A percentile compares a stretch with the other conserved stretches of the same genome.
Conservation (phyloP, 2,797 vertebrate species). For the Sphenodon punctatus region DNA sequence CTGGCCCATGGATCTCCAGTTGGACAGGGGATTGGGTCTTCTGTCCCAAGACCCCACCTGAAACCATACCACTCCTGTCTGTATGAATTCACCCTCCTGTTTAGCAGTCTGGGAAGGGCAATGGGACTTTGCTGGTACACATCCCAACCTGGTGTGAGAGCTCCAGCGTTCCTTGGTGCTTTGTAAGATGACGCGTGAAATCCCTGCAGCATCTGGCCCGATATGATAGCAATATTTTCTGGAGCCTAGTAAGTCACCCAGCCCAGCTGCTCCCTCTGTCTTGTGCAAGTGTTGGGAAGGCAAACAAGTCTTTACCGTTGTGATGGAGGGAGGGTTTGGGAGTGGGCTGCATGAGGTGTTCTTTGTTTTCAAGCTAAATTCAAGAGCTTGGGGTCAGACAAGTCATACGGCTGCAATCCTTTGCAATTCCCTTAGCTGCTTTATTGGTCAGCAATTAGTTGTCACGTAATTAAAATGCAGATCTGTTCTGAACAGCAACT, state of each 20-base stretch:
- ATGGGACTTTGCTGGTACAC: background rate
- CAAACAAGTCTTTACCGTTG: background rate
- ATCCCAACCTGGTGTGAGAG: too few relatives aligned
- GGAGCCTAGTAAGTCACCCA: rapidly evolving
- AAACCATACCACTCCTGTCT: background rate
- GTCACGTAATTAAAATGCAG: background rate
- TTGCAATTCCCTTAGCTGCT: too few relatives aligned
- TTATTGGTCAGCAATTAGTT: background rate
- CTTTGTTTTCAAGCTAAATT: background rate
- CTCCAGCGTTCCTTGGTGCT: too few relatives aligned
- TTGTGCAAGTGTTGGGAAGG: background rate
- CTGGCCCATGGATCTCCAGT: too few relatives aligned
- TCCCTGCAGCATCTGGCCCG: rapidly evolving
- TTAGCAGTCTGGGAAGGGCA: background rate
- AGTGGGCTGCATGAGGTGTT: background rate
- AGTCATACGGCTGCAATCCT: background rate
- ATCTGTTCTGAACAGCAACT: too few relatives aligned
- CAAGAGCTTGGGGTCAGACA: background rate
- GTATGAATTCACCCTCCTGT: background rate
- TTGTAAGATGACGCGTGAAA: too few relatives aligned
- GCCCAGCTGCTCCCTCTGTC: background rate
- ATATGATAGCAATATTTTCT: background rate
- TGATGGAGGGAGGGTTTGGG: background rate
- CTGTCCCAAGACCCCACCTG: background rate
- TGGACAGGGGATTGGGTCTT: too few relatives aligned